Evolutionary conservation across 2,113 vertebrate genomes (phyloP), one percentile per base, ranked within the genome.

Genomic region (Erpornis zantholeuca): DNA sequence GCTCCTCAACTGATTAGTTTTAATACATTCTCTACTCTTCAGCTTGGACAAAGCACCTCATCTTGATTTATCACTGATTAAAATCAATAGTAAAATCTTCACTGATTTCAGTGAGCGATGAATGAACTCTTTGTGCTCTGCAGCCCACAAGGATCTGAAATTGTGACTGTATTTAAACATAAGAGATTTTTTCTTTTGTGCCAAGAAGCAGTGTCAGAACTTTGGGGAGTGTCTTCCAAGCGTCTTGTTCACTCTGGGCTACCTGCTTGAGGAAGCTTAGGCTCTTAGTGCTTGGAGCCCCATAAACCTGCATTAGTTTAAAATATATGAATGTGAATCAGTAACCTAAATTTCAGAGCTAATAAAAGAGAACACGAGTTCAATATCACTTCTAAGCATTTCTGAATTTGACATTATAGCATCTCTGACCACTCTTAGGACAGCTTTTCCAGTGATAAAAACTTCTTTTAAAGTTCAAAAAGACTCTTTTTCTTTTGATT

Each of bases 271-370:
- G 70, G 73, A 93, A 86, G 89, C 80, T 88, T 73, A 57, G 49
- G 96, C 44, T 95, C 83, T 75, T 91, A 77, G 92, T 97, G 93
- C 94, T 97, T 92, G 68, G 95, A 96, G 87, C 83, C 81, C 90
- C 88, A 93, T 97, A 97, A 97, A 97, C 96, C 96, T 96, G 83
- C 70, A 86, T 93, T 88, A 94, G 65, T 92, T 97, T 96, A 93
- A 97, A 97, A 94, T 90, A 95, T 42, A 88, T 75, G 77, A 97
- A 94, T 88, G 85, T 75, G 96, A 97, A 88, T 96, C 75, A 94
- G 81, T 69, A 89, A 86, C 73, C 80, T 71, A 90, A 96, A 76
- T 96, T 97, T 96, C 84, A 80, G 78, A 77, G 80, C 85, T 60
- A 87, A 66, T 84, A 86, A 95, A 91, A 94, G 68, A 91, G 92